phyloP scores from a whole-genome alignment of 2,113 vertebrate genomes.

The Xiphias gladius region DNA sequence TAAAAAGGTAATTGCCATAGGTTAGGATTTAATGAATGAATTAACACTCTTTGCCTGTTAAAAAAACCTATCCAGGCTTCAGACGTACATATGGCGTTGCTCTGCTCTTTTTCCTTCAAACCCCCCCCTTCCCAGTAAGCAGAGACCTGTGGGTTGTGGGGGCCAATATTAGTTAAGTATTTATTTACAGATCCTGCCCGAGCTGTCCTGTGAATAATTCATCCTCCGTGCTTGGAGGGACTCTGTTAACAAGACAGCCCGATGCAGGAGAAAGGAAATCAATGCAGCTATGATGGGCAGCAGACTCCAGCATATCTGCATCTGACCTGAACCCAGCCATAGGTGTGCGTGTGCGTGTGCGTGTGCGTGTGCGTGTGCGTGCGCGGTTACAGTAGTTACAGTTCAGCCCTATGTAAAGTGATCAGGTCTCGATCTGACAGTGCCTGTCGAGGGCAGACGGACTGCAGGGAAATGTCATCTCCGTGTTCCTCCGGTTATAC shows the following conservation, averaged over 20 bases:
- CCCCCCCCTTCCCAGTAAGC: slow-evolving; percentile 48
- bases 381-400: slow-evolving; percentile 71
- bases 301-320: slow-evolving; percentile 70
- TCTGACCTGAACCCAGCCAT: slow-evolving; percentile 42
- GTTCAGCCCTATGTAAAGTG: slow-evolving; percentile 79
- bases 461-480: slow-evolving; percentile 63
- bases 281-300: slow-evolving; percentile 79
- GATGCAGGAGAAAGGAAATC: slow-evolving; percentile 79
- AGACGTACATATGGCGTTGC: not conserved
- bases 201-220: slow-evolving; percentile 80
- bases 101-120: too few relatives aligned
- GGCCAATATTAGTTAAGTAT: slow-evolving; percentile 83
- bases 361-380: slow-evolving; percentile 50
- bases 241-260: slow-evolving; percentile 80
- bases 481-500: slow-evolving; percentile 54
- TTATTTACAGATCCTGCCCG: slow-evolving; percentile 80
- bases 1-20: not conserved
- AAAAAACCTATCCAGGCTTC: not conserved
- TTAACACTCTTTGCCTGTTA: not conserved
- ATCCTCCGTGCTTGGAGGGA: slow-evolving; percentile 70
- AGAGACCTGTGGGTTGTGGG: slow-evolving; percentile 66
- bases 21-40: not conserved
- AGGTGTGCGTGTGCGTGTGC: slow-evolving; percentile 46
- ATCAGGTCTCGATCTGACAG: slow-evolving; percentile 79
- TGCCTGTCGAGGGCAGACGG: slow-evolving; percentile 69